Evolutionary conservation across 2,113 vertebrate species (phyloP), one percentile per base, ranked within the genome.

Genomic region (Trochalopteron elliotii): DNA sequence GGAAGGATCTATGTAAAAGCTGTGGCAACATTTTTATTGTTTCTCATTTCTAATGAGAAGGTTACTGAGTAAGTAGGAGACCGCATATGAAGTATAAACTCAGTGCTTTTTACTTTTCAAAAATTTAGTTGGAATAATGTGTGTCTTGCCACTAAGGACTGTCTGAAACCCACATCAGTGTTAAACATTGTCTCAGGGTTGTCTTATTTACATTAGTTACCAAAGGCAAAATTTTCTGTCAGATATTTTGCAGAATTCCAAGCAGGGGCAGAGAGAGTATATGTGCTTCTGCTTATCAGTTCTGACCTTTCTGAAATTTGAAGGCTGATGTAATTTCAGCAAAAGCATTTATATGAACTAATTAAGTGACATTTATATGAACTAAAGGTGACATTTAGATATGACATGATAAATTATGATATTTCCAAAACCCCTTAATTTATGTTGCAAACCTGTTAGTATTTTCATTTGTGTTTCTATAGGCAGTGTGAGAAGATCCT

Each of bases 271-370:
- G 68, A 35, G 31, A 94, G 81, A 92, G 72, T 83, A 17, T 24
- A 35, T 35, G 22, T 90, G 76, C 71, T 92, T 96, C 74, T 91
- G 45, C 91, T 83, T 84, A 88, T 95, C 89, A 78, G 15, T 95
- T 94, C 28, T 96, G 95, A 96, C 95, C 95, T 97, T 97, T 97
- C 80, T 84, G 72, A 78, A 93, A 90, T 91, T 88, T 95, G 94
- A 91, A 94, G 55, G 44, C 75, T 76, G 64, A 55, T 71, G 65
- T 87, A 93, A 90, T 96, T 96, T 95, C 86, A 79, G 45, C 92
- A 92, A 83, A 95, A 96, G 53, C 63, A 72, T 85, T 96, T 91
- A 65, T 74, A 70, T 70, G 52, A 92, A 53, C 79, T 97, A 86
- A 93, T 96, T 95, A 91, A 53, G 14, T 70, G 94, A 39, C 90